Conservation (phyloP, 1,140 invertebrate species). For the Drosophila setifemur region DNA sequence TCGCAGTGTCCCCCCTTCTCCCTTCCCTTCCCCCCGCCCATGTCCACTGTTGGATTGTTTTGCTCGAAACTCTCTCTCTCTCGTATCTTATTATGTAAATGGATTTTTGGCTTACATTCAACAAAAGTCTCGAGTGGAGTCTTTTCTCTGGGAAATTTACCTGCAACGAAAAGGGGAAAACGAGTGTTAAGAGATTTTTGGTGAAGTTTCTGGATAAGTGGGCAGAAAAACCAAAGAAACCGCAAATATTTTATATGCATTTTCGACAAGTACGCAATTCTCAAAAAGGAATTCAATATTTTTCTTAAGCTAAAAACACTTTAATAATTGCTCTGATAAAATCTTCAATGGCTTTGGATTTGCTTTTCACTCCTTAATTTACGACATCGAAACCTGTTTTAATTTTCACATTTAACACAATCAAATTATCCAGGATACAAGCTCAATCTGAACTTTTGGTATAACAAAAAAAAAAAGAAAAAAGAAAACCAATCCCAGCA, state of each 20-base stretch:
- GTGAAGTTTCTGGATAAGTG: conserved; percentile 9
- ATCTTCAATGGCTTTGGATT: too few relatives aligned
- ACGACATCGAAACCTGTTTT: too few relatives aligned
- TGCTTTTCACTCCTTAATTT: too few relatives aligned
- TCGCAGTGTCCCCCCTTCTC: conserved; percentile 28
- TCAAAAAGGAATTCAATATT: too few relatives aligned
- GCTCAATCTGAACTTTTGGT: not conserved
- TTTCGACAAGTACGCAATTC: conserved; percentile 16
- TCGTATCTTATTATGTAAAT: conserved; percentile 57
- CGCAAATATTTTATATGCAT: conserved; percentile 21
- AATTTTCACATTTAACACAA: too few relatives aligned
- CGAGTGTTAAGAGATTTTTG: not conserved
- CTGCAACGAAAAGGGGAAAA: conserved; percentile 23
- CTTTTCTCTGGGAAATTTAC: conserved; percentile 25
- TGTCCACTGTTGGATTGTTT: too few relatives aligned
- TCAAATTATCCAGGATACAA: too few relatives aligned
- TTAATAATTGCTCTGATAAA: too few relatives aligned
- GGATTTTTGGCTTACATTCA: conserved; percentile 59
- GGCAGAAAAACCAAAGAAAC: conserved; percentile 1
- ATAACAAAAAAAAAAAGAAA: too few relatives aligned
- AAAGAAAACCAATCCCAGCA: not conserved
- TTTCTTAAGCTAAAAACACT: too few relatives aligned
- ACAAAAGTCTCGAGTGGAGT: conserved; percentile 26
- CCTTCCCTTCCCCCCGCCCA: not conserved
- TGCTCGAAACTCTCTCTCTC: conserved; percentile 7